Conservation (phyloP, 92 coral and sea anemone genomes). For the Actinostola sp. region DNA sequence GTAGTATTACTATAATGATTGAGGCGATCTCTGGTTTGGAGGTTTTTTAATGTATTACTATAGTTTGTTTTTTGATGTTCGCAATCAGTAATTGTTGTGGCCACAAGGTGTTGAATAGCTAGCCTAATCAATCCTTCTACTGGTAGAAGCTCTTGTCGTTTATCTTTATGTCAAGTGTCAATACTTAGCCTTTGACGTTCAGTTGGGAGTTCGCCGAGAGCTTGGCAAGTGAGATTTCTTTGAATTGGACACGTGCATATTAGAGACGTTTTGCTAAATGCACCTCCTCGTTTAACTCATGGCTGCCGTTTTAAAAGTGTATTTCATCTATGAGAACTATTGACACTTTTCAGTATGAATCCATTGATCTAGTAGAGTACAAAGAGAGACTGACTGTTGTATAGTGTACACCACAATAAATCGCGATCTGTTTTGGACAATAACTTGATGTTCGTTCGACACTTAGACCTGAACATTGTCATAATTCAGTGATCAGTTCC, state of each 20-base stretch:
- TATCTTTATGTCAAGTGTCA: slow-evolving; percentile 23
- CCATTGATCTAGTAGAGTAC: no score
- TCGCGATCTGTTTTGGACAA: background rate
- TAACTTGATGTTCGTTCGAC: background rate
- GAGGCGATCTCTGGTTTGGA: no score
- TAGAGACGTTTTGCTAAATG: slow-evolving; percentile 20
- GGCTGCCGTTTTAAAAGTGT: background rate
- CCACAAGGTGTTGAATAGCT: slow-evolving; percentile 8
- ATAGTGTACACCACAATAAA: no score
- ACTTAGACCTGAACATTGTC: background rate
- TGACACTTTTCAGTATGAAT: no score
- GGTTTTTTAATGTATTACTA: no score
- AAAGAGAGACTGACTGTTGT: no score
- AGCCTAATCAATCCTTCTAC: slow-evolving; percentile 12
- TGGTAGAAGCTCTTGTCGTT: background rate
- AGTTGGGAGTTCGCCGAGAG: background rate
- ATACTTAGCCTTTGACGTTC: slow-evolving; percentile 25
- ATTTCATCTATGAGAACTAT: no score
- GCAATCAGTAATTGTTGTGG: background rate
- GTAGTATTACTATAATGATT: no score
- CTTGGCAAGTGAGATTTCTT: slow-evolving; percentile 22
- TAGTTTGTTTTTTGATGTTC: no score
- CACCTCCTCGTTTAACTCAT: background rate
- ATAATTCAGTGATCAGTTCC: background rate
- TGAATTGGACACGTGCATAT: background rate